Percentiles rank a stretch among this genome's conserved stretches.
phyloP scores from a whole-genome alignment of 2,797 vertebrate genomes.

The Vultur gryphus region DNA sequence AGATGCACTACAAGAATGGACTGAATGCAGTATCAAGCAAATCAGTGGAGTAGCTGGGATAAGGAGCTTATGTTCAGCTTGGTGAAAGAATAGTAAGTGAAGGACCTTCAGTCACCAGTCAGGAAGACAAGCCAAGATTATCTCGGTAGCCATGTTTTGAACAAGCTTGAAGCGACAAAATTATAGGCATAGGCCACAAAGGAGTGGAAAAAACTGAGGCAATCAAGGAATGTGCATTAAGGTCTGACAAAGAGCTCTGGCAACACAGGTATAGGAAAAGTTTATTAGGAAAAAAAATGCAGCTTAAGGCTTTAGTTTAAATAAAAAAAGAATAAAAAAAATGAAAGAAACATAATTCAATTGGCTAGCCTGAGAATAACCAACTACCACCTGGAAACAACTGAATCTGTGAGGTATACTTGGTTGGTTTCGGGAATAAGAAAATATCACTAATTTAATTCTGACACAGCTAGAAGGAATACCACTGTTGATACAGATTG shows the following conservation, averaged over 20 bases:
- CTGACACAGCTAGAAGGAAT: not conserved
- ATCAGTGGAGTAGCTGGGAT: not conserved
- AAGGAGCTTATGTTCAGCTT: not conserved
- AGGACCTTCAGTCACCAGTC: not conserved
- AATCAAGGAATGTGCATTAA: not conserved
- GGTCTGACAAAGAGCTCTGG: not conserved
- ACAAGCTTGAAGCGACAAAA: not conserved
- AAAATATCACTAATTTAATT: not conserved
- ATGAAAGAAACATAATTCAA: not conserved
- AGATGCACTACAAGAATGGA: not conserved
- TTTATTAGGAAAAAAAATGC: not conserved
- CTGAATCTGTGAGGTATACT: not conserved
- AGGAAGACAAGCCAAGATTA: not conserved
- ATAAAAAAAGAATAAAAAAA: not conserved
- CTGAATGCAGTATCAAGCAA: not conserved
- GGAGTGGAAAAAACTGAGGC: not conserved
- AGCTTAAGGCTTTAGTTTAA: not conserved
- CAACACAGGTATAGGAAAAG: not conserved
- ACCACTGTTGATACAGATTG: not conserved
- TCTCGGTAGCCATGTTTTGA: not conserved
- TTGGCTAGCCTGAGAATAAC: not conserved
- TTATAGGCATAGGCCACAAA: not conserved
- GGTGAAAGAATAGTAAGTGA: not conserved
- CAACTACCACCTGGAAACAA: not conserved
- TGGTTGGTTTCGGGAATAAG: not conserved